These are phyloP conservation scores for Cerceris ruficornis DNA, from an alignment of 2,888 invertebrate species.

Conservation along the genomic window DNA sequence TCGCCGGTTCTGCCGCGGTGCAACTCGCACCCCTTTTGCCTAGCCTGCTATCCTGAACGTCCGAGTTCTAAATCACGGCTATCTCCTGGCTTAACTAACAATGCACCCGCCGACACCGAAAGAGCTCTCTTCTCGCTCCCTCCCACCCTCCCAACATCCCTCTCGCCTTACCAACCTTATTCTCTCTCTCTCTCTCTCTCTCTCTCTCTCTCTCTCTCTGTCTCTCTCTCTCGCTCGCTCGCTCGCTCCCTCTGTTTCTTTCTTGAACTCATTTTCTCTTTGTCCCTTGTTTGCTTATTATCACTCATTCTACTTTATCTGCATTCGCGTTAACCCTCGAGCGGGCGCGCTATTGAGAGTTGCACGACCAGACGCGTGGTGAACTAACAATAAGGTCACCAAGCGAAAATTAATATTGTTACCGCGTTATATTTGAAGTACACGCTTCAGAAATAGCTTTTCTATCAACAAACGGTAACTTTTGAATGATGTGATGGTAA, in stretches of 20 bases:
- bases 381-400: no score
- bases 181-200: constrained; percentile 14
- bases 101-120: constrained; percentile 65
- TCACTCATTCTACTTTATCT: constrained; percentile 40
- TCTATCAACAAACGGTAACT: no score
- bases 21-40: constrained; percentile 15
- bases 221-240: constrained; percentile 1
- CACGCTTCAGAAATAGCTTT: no score
- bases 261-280: constrained; percentile 8
- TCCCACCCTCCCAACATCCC: neutral
- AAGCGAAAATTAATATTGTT: no score
- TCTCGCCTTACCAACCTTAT: neutral
- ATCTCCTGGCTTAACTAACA: constrained; percentile 77
- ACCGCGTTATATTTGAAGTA: no score
- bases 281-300: constrained; percentile 43
- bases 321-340: constrained; percentile 20
- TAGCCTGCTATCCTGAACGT: constrained; percentile 41
- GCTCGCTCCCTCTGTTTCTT: constrained; percentile 10
- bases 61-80: constrained; percentile 75
- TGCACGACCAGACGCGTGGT: no score
- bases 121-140: constrained; percentile 14
- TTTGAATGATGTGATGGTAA: no score
- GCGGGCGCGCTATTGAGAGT: no score
- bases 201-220: constrained; percentile 26
- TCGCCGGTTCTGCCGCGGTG: constrained; percentile 26